phyloP scores from a whole-genome alignment of 2,888 invertebrate genomes.

The Caenorhabditis sp. region DNA sequence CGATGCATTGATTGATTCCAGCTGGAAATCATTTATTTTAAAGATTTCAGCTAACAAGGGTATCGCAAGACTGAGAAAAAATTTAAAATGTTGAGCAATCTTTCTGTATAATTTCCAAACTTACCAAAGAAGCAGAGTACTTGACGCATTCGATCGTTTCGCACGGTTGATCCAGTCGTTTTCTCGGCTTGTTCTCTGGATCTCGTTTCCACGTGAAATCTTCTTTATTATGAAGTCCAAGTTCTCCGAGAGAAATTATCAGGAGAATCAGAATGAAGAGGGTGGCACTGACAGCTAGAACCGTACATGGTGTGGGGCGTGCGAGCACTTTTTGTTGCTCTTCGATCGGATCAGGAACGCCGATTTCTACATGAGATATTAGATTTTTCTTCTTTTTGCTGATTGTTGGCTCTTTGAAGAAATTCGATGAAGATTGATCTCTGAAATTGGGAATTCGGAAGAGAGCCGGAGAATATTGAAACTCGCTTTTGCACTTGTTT shows the following conservation, averaged over 20 bases:
- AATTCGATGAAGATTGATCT: slow-evolving; percentile 14
- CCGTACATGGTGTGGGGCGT: slow-evolving; percentile 36
- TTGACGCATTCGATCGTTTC: slow-evolving; percentile 32
- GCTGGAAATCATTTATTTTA: slow-evolving; percentile 3
- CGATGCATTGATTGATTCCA: slow-evolving; percentile 13
- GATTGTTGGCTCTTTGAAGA: background rate
- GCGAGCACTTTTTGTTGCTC: slow-evolving; percentile 29
- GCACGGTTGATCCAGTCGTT: slow-evolving; percentile 9
- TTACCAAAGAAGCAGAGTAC: slow-evolving; percentile 41
- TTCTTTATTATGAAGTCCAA: slow-evolving; percentile 40
- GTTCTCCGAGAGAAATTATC: slow-evolving; percentile 38
- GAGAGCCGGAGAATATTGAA: too few relatives aligned
- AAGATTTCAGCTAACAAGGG: background rate
- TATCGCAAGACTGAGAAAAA: too few relatives aligned
- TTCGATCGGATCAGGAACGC: slow-evolving; percentile 36
- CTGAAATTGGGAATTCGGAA: background rate
- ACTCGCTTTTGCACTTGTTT: slow-evolving; percentile 14
- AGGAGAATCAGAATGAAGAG: slow-evolving; percentile 47
- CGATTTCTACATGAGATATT: slow-evolving; percentile 11
- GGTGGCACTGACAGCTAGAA: slow-evolving; percentile 29
- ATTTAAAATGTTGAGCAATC: too few relatives aligned
- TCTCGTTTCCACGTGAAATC: slow-evolving; percentile 12
- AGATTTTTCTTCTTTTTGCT: slow-evolving; percentile 4
- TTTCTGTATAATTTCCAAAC: too few relatives aligned
- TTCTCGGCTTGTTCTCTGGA: background rate